Base-by-base conservation (phyloP, 2,888 invertebrate genomes). In the Lithophane ornitopus region DNA sequence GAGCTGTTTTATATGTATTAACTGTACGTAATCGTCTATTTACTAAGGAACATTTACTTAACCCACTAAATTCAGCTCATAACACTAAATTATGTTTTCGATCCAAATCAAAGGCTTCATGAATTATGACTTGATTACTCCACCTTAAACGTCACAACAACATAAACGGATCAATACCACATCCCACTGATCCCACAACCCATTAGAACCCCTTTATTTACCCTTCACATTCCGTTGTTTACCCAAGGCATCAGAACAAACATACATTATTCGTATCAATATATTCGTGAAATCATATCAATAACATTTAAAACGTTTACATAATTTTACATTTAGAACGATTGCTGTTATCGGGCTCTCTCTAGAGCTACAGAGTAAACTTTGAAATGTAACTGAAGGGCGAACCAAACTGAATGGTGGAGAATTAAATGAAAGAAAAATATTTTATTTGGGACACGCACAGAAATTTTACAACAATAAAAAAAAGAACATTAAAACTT, bases 161-260 rank as follows among this genome's bases (percentile, higher is more conserved):
- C 58, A 68, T 39, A 44, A 58, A 41, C 70, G 46, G 74, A 81
- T 80, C 84, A 70, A 81, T 84, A 80, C 49, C 44, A 70, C 66
- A 67, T 80, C 81, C 74, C 62, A 39, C 72, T 52, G 72, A 66
- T 79, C 52, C 39, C 65, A 70, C 65, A 76, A 62, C 63, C 62
- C 66, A 86, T 80, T 77, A 71, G 52, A 58, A 41, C 69, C 87
- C 85, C 85, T 71, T 66, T 80, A 63, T 85, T 82, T 85, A 71
- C 69, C 76, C 67, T 61, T 46, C 39, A 46, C 46, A 74, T 59
- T 58, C 66, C 46, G 58, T 56, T 79, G 70, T 81, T 67, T 84
- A 70, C 62, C 11, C 19, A 22, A 46, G 46, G 41, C 70, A 67
- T 70, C 62, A 49, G 66, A 70, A 74, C 69, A 82, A 61, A 84